Conservation (phyloP, 2,113 vertebrate genomes). For the Anarhynchus alexandrinus region DNA sequence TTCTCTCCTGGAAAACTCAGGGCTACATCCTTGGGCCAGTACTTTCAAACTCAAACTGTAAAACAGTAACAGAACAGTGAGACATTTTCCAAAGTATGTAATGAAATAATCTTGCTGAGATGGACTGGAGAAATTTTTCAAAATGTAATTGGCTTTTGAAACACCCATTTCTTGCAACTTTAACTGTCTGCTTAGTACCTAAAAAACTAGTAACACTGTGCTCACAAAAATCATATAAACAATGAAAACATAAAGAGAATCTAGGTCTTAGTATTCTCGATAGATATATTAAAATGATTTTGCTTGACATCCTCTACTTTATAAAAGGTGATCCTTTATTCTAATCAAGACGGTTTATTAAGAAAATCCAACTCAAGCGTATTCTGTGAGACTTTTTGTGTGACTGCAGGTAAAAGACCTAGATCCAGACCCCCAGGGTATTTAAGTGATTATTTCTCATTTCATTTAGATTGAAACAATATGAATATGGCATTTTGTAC, state of each 20-base stretch:
- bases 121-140: not conserved
- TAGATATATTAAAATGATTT: not conserved
- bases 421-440: not conserved
- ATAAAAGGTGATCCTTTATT: not conserved
- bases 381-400: not conserved
- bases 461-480: not conserved
- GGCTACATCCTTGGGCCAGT: not conserved
- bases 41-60: not conserved
- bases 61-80: not conserved
- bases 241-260: not conserved
- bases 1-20: not conserved
- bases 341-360: not conserved
- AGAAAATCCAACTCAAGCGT: not conserved
- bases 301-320: not conserved
- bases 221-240: not conserved
- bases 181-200: not conserved
- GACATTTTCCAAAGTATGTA: not conserved
- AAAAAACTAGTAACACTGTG: not conserved
- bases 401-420: not conserved
- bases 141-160: conserved; percentile 24
- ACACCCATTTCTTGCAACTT: not conserved
- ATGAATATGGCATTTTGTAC: not conserved
- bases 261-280: not conserved
- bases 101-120: not conserved
- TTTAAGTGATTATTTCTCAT: not conserved